Percentiles rank a stretch among this genome's conserved stretches.
Evolutionary conservation across 2,888 invertebrate species (phyloP).

Genomic region (Rapana venosa): DNA sequence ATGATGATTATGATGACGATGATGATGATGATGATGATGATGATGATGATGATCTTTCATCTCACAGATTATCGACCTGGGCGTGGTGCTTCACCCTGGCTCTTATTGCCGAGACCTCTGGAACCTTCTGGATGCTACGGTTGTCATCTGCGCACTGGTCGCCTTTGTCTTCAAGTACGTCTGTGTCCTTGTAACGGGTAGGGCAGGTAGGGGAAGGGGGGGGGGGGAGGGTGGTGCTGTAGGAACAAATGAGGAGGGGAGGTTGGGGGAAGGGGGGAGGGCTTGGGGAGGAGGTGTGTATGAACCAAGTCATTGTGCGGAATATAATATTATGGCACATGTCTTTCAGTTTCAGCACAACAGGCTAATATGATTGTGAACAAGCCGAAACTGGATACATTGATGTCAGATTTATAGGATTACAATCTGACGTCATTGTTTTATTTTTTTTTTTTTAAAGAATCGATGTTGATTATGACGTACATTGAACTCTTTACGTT

Average conservation of each 20-base stretch:
- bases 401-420: too few relatives aligned
- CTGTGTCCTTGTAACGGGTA: not conserved
- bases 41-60: not conserved
- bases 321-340: too few relatives aligned
- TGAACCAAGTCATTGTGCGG: not conserved
- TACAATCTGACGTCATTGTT: too few relatives aligned
- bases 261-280: not conserved
- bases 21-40: conserved; percentile 13
- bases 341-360: too few relatives aligned
- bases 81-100: conserved; percentile 97
- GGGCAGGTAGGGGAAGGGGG: not conserved
- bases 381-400: too few relatives aligned
- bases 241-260: not conserved
- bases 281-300: not conserved
- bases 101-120: conserved; percentile 98
- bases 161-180: conserved; percentile 92
- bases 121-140: conserved; percentile 99
- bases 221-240: not conserved
- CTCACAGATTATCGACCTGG: conserved; percentile 84
- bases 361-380: too few relatives aligned
- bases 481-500: too few relatives aligned
- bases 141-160: conserved; percentile 98
- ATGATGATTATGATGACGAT: conserved; percentile 2
- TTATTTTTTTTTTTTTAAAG: too few relatives aligned
- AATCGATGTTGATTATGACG: too few relatives aligned